Evolutionary conservation across 2,888 invertebrate species (phyloP).

Genomic region (Trypoxylon attenuatum): DNA sequence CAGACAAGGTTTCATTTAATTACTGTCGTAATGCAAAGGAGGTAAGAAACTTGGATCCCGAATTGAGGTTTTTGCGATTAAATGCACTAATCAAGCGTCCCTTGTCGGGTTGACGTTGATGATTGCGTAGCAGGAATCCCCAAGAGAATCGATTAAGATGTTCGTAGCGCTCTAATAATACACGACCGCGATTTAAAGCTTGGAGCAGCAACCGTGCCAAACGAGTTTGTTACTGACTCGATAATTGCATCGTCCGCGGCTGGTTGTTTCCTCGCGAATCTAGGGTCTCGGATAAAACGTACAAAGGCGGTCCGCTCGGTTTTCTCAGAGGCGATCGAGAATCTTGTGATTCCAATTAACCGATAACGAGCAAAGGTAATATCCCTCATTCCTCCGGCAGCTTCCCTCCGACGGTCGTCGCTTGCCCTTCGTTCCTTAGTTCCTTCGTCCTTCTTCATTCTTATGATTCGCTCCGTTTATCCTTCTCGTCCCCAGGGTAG

Average conservation of each 20-base stretch:
- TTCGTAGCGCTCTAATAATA: no score
- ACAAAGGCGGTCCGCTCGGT: constrained; percentile 29
- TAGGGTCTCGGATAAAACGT: constrained; percentile 41
- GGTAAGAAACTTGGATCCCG: no score
- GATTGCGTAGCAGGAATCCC: no score
- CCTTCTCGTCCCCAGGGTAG: not conserved
- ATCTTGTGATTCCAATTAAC: constrained; percentile 61
- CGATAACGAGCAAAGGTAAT: constrained; percentile 61
- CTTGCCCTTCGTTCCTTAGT: not conserved
- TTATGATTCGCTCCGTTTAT: not conserved
- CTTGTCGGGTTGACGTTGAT: no score
- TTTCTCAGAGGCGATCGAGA: constrained; percentile 49
- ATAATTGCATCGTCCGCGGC: constrained; percentile 51
- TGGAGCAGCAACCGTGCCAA: constrained; percentile 32
- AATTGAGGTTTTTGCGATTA: no score
- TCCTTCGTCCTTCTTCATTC: no score
- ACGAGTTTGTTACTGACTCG: constrained; percentile 45
- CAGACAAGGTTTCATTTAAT: no score
- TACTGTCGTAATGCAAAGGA: no score
- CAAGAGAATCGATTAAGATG: no score
- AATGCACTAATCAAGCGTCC: no score
- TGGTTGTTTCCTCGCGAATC: constrained; percentile 31
- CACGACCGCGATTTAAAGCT: constrained; percentile 40
- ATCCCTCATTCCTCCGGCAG: no score
- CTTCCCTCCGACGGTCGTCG: not conserved